Evolutionary conservation across 2,888 invertebrate species (phyloP).

Genomic region (Dryobotodes eremita): DNA sequence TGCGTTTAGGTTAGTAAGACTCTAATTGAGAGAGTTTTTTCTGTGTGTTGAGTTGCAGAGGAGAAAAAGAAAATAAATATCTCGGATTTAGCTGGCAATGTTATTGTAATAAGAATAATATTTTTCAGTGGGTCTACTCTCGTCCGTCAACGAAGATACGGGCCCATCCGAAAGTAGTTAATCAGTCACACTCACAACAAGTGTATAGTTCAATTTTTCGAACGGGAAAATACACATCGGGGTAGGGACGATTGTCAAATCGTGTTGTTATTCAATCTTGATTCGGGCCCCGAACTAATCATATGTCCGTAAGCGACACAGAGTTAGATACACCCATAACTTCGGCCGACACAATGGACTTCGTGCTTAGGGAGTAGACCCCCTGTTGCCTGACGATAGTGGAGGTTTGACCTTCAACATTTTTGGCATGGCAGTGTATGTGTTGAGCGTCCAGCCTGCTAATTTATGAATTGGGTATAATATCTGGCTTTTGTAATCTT

Average conservation of each 20-base stretch:
- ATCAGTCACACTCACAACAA: too few relatives aligned
- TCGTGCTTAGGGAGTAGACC: too few relatives aligned
- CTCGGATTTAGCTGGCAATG: not conserved
- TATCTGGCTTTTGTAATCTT: not conserved
- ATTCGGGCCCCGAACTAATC: too few relatives aligned
- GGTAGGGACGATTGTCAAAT: too few relatives aligned
- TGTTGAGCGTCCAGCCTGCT: not conserved
- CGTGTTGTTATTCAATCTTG: too few relatives aligned
- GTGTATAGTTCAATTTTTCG: too few relatives aligned
- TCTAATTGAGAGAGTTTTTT: slow-evolving; percentile 45
- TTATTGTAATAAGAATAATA: not conserved
- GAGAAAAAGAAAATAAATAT: not conserved
- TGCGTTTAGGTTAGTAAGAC: slow-evolving; percentile 40
- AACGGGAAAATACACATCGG: too few relatives aligned
- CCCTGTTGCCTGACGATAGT: not conserved
- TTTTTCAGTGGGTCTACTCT: not conserved
- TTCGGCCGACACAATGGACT: too few relatives aligned
- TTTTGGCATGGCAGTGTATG: not conserved
- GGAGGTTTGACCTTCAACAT: not conserved
- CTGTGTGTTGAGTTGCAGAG: not conserved
- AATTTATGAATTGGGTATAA: not conserved
- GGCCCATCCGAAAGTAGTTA: too few relatives aligned
- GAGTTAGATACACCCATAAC: too few relatives aligned
- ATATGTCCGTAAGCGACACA: too few relatives aligned
- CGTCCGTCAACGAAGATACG: too few relatives aligned